Percentiles rank a stretch among this genome's conserved stretches.
These are phyloP conservation scores for Epizoanthus stellaris DNA, from an alignment of 92 coral and sea anemone genomes.

Conservation along the genomic window DNA sequence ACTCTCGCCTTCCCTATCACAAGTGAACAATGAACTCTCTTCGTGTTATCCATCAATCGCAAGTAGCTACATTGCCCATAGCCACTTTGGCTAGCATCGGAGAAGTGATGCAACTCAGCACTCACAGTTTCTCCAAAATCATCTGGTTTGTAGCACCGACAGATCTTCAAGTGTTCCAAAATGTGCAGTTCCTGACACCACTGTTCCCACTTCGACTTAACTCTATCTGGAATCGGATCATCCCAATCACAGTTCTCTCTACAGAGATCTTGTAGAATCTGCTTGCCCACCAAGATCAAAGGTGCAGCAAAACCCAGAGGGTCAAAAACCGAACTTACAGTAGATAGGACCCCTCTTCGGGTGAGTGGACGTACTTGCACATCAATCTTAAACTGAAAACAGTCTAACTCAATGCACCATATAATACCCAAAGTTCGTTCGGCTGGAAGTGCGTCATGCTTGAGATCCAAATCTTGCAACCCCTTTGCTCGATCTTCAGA, in stretches of 20 bases:
- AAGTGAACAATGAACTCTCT: slow-evolving; percentile 55
- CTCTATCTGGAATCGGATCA: slow-evolving; percentile 46
- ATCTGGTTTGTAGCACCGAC: slow-evolving; percentile 64
- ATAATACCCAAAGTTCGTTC: slow-evolving; percentile 60
- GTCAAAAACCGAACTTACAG: slow-evolving; percentile 59
- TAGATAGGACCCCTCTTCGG: slow-evolving; percentile 59
- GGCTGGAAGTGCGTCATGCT: slow-evolving; percentile 48
- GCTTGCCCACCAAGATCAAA: slow-evolving; percentile 61
- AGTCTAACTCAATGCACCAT: slow-evolving; percentile 58
- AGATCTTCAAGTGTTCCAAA: slow-evolving; percentile 32
- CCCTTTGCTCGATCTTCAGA: slow-evolving; percentile 60
- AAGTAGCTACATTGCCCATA: slow-evolving; percentile 69
- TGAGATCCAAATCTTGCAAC: slow-evolving; percentile 53
- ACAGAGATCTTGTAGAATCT: slow-evolving; percentile 62
- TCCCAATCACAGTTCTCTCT: slow-evolving; percentile 49
- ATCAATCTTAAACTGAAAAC: slow-evolving; percentile 58
- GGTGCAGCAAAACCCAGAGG: slow-evolving; percentile 64
- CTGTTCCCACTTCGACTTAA: slow-evolving; percentile 48
- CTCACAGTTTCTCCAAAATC: slow-evolving; percentile 46
- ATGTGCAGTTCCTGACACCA: slow-evolving; percentile 49
- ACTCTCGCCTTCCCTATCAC: slow-evolving; percentile 70
- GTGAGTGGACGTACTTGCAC: slow-evolving; percentile 65
- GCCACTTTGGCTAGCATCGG: slow-evolving; percentile 64
- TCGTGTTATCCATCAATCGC: slow-evolving; percentile 53
- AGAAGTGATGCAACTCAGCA: slow-evolving; percentile 65